These are phyloP conservation scores for Macrophya annulata DNA, from an alignment of 2,888 invertebrate genomes.

Conservation along the genomic window DNA sequence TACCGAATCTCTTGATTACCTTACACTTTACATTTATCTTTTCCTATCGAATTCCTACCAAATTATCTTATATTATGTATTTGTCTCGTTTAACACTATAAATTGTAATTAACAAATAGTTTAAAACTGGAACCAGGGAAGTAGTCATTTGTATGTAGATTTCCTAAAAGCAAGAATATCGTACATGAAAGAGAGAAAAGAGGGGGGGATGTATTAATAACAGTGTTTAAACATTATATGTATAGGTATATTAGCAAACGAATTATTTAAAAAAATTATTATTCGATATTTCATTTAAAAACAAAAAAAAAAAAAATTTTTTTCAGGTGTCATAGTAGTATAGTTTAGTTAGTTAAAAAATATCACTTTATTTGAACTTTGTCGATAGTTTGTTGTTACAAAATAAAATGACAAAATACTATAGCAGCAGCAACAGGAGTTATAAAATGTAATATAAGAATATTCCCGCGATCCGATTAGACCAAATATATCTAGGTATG, in stretches of 20 bases:
- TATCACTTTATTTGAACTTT: constrained; percentile 68
- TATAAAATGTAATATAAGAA: background rate
- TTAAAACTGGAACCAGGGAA: background rate
- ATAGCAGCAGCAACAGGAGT: constrained; percentile 23
- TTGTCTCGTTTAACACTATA: background rate
- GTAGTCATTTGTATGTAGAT: background rate
- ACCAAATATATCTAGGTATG: background rate
- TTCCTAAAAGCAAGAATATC: background rate
- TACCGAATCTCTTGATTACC: too few species aligned
- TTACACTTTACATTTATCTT: too few species aligned
- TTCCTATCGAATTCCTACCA: background rate
- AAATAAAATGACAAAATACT: constrained; percentile 62
- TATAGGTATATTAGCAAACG: background rate
- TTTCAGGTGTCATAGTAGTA: background rate
- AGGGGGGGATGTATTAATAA: background rate
- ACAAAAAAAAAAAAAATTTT: background rate
- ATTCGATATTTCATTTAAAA: too few species aligned
- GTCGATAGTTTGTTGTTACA: constrained; percentile 60
- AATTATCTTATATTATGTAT: background rate
- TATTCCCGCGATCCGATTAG: background rate
- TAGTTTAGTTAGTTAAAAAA: constrained; percentile 62
- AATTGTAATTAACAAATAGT: background rate
- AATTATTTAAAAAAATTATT: background rate
- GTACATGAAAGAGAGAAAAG: background rate
- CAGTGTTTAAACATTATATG: background rate